Base-by-base conservation (phyloP, 2,888 invertebrate species). In the Ellobium chinense region DNA sequence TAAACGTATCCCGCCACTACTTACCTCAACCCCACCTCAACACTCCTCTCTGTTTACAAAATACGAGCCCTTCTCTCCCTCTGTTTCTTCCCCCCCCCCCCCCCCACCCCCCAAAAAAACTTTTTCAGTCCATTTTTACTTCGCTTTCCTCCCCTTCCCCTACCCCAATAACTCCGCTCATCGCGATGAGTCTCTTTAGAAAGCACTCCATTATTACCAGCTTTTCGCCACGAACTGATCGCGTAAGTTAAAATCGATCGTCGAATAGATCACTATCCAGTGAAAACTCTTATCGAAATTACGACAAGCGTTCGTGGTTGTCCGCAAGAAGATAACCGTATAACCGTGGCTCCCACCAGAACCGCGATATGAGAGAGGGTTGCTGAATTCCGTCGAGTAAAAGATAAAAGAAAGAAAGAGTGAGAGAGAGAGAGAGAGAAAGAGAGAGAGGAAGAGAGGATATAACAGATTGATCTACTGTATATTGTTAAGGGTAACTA, bases 361-460 rank as follows among this genome's bases (percentile, higher is more conserved):
- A n/a, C n/a, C n/a, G n/a, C n/a, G n/a, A n/a, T n/a, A n/a, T n/a
- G n/a, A n/a, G n/a, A n/a, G n/a, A n/a, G n/a, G n/a, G n/a, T n/a
- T n/a, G n/a, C n/a, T n/a, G n/a, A n/a, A n/a, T n/a, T n/a, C n/a
- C n/a, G n/a, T n/a, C n/a, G n/a, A n/a, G n/a, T n/a, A n/a, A n/a
- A n/a, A 36, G 36, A 34, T 46, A 46, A 7, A 46, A 62, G 37
- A 62, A 2, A 73, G 37, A 24, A n/a, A 56, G 60, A 73, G 36
- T 36, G 73, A 73, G 54, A 72, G 56, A 21, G n/a, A 73, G 60
- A 21, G 39, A 34, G 24, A 73, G 62, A 34, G 56, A 39, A n/a
- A 63, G 62, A 39, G 18, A 74, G 12, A 46, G 14, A 12, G 27
- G 27, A 74, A 74, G 36, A 39, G 29, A 24, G 34, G 2, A 34